Evolutionary conservation across 1,140 invertebrate genomes (phyloP).

Genomic region (Trichoplusia ni): DNA sequence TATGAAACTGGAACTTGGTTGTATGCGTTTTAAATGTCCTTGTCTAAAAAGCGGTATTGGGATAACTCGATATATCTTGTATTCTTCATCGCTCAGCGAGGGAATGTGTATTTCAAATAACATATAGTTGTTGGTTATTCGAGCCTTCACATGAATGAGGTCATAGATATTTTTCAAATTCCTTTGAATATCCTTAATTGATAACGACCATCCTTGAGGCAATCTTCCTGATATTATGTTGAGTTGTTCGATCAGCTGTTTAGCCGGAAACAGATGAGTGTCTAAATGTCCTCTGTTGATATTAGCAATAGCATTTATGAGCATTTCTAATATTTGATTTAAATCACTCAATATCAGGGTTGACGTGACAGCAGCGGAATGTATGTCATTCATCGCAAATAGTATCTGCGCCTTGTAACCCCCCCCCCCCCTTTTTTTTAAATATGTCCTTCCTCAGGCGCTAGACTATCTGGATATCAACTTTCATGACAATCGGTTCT

Average conservation of each 20-base stretch:
- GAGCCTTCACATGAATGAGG: slow-evolving; percentile 7
- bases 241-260: not conserved
- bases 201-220: slow-evolving; percentile 1
- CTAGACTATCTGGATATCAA: too few relatives aligned
- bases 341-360: slow-evolving; percentile 1
- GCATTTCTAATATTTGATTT: slow-evolving; percentile 7
- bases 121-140: slow-evolving; percentile 2
- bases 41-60: not conserved
- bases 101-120: slow-evolving; percentile 2
- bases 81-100: not conserved
- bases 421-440: too few relatives aligned
- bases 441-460: too few relatives aligned
- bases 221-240: slow-evolving; percentile 7
- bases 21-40: not conserved
- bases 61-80: not conserved
- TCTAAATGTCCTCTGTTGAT: slow-evolving; percentile 7
- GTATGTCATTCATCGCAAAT: not conserved
- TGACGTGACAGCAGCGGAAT: not conserved
- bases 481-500: too few relatives aligned
- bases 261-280: slow-evolving; percentile 4
- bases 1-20: not conserved
- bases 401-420: not conserved
- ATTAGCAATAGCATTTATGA: not conserved
- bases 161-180: slow-evolving; percentile 1
- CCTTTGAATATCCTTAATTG: slow-evolving; percentile 1